These are phyloP conservation scores for Vespertilio murinus DNA, from an alignment of 2,797 vertebrate species.

Conservation along the genomic window DNA sequence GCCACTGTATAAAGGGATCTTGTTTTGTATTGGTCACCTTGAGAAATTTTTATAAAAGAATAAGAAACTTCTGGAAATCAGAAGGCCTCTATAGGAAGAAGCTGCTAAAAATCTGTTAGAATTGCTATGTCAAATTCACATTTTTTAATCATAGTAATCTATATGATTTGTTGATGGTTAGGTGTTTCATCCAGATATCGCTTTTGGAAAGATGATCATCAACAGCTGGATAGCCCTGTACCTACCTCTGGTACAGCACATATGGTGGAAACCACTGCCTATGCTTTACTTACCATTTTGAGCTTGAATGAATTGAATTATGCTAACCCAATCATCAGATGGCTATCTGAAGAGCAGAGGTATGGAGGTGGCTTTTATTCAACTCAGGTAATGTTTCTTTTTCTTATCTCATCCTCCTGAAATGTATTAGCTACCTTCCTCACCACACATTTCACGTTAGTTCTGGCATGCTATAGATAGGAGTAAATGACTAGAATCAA, in stretches of 20 bases:
- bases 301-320: conserved; percentile 86
- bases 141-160: conserved; percentile 23
- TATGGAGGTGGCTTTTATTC: conserved; percentile 91
- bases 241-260: conserved; percentile 84
- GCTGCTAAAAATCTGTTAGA: not conserved
- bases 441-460: not conserved
- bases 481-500: not conserved
- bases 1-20: not conserved
- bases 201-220: conserved; percentile 89
- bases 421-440: not conserved
- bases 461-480: not conserved
- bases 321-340: conserved; percentile 88
- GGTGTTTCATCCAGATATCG: conserved; percentile 86
- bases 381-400: conserved; percentile 86
- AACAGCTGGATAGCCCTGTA: conserved; percentile 64
- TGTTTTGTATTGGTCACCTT: not conserved
- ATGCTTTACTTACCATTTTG: conserved; percentile 88
- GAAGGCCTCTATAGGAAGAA: not conserved
- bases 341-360: conserved; percentile 93
- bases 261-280: conserved; percentile 93
- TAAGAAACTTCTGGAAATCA: not conserved
- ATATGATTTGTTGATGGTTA: conserved; percentile 68
- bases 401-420: not conserved
- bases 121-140: not conserved
- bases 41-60: conserved; percentile 17